Evolutionary conservation across 1,140 invertebrate genomes (phyloP).

Genomic region (Temnothorax nylanderi): DNA sequence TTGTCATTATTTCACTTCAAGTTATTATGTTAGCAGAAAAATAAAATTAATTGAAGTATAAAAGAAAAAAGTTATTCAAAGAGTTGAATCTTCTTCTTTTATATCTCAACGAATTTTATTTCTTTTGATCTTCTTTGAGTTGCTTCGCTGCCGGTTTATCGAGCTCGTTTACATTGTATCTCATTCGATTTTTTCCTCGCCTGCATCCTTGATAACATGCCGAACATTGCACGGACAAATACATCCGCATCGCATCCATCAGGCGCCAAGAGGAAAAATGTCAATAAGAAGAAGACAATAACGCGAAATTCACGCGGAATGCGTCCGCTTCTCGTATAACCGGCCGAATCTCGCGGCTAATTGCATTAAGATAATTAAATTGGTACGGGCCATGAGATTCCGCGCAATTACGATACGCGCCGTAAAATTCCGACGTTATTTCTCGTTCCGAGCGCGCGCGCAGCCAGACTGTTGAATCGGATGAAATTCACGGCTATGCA

Average conservation of each 20-base stretch:
- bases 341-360: constrained; percentile 60
- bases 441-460: neutral
- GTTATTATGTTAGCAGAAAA: neutral
- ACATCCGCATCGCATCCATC: constrained; percentile 27
- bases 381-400: constrained; percentile 64
- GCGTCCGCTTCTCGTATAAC: constrained; percentile 38
- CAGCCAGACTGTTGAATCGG: neutral
- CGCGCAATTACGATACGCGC: constrained; percentile 67
- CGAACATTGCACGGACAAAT: constrained; percentile 20
- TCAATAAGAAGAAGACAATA: constrained; percentile 63
- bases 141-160: neutral
- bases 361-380: constrained; percentile 78
- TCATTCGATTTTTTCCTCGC: neutral
- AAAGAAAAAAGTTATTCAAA: neutral
- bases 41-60: neutral
- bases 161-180: constrained; percentile 6
- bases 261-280: constrained; percentile 67
- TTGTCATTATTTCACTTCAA: neutral
- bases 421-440: constrained; percentile 17
- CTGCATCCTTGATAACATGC: constrained; percentile 18
- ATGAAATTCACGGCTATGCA: constrained; percentile 22
- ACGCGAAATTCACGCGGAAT: constrained; percentile 65
- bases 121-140: neutral
- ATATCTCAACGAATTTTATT: neutral
- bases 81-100: neutral